Evolutionary conservation across 2,113 vertebrate genomes (phyloP).

Genomic region (Podarcis raffonei): DNA sequence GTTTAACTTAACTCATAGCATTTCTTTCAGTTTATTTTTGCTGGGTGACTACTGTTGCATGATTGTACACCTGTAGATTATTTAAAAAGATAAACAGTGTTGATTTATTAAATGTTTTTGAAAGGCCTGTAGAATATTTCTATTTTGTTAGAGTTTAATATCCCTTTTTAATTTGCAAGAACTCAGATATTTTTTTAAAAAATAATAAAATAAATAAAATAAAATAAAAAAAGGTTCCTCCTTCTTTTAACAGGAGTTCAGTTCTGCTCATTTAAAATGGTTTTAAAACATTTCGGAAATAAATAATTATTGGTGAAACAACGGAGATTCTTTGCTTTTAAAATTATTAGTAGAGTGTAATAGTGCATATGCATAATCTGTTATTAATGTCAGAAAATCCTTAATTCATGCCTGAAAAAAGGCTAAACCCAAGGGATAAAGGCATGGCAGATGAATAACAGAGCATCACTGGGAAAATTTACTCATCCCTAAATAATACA

Average conservation of each 20-base stretch:
- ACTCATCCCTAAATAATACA: neutral
- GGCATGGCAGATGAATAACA: neutral
- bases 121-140: neutral
- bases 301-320: neutral
- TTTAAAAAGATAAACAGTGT: neutral
- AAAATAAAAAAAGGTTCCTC: too few relatives aligned
- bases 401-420: neutral
- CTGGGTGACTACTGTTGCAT: neutral
- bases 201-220: too few relatives aligned
- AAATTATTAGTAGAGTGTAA: neutral
- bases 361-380: neutral
- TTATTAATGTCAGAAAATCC: neutral
- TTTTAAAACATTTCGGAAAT: neutral
- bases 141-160: neutral
- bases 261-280: neutral
- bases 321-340: neutral
- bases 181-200: neutral
- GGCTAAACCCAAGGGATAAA: neutral
- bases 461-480: neutral
- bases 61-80: neutral
- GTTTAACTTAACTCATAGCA: neutral
- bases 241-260: neutral
- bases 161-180: neutral
- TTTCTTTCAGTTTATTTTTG: too few relatives aligned
- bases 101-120: neutral